Conservation (phyloP, 2,888 invertebrate genomes). For the Lepidonotus clava region DNA sequence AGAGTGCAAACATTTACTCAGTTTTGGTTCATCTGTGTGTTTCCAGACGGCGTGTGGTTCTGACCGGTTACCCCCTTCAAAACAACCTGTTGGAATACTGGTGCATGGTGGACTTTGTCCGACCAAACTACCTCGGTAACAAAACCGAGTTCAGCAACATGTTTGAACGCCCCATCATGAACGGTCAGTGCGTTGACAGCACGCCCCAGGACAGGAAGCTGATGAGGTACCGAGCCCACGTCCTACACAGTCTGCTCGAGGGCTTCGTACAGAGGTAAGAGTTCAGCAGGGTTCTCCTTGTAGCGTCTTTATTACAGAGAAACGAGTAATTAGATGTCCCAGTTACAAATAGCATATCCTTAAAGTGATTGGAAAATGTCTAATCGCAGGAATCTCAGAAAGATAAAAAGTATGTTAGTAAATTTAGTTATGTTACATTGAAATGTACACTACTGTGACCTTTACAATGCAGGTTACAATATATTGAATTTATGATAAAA, state of each 20-base stretch:
- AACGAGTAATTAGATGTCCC: too few relatives aligned
- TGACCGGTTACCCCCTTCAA: slow-evolving; percentile 98
- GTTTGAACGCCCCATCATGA: slow-evolving; percentile 99
- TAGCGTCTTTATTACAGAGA: too few relatives aligned
- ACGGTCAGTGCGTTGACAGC: slow-evolving; percentile 98
- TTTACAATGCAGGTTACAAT: too few relatives aligned
- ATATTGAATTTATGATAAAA: too few relatives aligned
- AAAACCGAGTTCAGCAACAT: slow-evolving; percentile 98
- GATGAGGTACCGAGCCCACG: slow-evolving; percentile 97
- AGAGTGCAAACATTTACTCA: too few relatives aligned
- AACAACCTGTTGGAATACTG: slow-evolving; percentile 95
- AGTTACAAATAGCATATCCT: too few relatives aligned
- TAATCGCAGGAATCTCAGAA: too few relatives aligned
- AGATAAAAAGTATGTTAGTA: too few relatives aligned
- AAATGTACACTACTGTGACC: too few relatives aligned
- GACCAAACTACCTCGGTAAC: slow-evolving; percentile 97
- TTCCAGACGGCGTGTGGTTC: slow-evolving; percentile 90
- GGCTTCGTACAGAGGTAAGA: slow-evolving; percentile 92
- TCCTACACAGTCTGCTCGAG: slow-evolving; percentile 94
- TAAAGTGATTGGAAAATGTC: too few relatives aligned
- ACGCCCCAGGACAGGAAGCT: slow-evolving; percentile 95
- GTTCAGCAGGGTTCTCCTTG: too few relatives aligned
- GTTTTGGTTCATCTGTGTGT: neutral
- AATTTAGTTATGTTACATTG: too few relatives aligned
- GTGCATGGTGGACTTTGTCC: slow-evolving; percentile 99